phyloP scores from a whole-genome alignment of 1,140 invertebrate genomes.

The Helicoverpa zea region DNA sequence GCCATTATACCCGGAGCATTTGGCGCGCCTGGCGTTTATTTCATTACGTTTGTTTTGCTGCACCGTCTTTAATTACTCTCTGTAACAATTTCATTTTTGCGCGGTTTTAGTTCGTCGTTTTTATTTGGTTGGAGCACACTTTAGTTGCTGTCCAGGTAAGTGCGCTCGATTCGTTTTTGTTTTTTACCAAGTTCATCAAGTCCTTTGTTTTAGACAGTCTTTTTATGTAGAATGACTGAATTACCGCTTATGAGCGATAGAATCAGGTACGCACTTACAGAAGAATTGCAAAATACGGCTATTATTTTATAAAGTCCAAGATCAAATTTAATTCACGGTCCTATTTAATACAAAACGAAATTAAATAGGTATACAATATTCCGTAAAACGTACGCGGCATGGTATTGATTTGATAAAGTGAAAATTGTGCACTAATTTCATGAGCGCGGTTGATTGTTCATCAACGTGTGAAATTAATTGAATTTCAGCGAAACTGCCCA shows the following conservation, averaged over 20 bases:
- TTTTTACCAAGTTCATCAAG: too few species aligned
- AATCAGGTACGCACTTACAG: too few species aligned
- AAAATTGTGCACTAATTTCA: background rate
- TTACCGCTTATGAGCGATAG: too few species aligned
- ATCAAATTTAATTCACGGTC: too few species aligned
- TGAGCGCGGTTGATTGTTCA: background rate
- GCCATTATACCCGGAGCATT: constrained; percentile 73
- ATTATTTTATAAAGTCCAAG: too few species aligned
- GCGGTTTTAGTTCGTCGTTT: background rate
- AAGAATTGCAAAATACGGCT: too few species aligned
- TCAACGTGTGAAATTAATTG: background rate
- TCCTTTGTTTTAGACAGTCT: too few species aligned
- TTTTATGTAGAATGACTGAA: too few species aligned
- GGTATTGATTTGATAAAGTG: background rate
- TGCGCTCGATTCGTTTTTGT: too few species aligned
- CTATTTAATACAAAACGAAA: too few species aligned
- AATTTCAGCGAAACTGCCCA: background rate
- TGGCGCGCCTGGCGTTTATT: constrained; percentile 77
- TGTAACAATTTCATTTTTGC: constrained; percentile 1
- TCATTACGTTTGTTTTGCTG: constrained; percentile 75
- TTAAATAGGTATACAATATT: too few species aligned
- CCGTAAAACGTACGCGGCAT: too few species aligned
- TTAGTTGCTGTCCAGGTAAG: background rate
- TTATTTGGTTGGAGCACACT: background rate
- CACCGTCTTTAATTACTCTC: constrained; percentile 64